phyloP scores from a whole-genome alignment of 2,113 vertebrate species.

The Pluvialis apricaria region DNA sequence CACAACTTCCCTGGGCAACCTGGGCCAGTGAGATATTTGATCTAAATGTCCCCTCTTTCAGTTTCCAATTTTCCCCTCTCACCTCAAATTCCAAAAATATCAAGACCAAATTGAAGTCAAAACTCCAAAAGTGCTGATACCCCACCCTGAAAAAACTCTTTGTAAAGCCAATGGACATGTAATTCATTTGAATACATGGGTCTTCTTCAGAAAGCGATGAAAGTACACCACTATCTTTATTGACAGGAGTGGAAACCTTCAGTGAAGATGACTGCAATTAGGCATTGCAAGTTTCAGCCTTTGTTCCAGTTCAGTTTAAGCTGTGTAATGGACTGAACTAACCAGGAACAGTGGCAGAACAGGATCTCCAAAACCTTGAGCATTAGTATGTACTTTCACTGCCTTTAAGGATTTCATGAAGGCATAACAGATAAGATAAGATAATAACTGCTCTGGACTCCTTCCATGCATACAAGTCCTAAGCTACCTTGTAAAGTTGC shows the following conservation, averaged over 20 bases:
- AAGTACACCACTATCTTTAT: not conserved
- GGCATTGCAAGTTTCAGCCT: not conserved
- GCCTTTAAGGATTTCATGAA: not conserved
- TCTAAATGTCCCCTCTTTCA: not conserved
- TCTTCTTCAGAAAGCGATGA: not conserved
- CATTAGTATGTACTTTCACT: not conserved
- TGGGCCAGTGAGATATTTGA: not conserved
- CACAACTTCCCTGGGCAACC: not conserved
- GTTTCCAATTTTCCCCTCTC: not conserved
- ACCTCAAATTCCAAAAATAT: not conserved
- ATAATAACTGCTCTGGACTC: not conserved
- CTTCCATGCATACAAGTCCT: not conserved
- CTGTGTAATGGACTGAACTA: not conserved
- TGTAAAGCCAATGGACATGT: not conserved
- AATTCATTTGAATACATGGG: rapidly evolving
- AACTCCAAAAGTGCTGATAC: not conserved
- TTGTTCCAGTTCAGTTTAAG: not conserved
- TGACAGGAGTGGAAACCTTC: not conserved
- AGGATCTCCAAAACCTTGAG: rapidly evolving
- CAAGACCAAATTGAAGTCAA: not conserved
- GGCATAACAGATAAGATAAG: not conserved
- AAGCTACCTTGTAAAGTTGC: not conserved
- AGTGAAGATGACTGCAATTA: not conserved
- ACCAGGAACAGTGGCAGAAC: rapidly evolving
- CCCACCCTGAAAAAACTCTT: not conserved